Evolutionary conservation across 2,888 invertebrate genomes (phyloP).

Genomic region (Pimpla rufipes): DNA sequence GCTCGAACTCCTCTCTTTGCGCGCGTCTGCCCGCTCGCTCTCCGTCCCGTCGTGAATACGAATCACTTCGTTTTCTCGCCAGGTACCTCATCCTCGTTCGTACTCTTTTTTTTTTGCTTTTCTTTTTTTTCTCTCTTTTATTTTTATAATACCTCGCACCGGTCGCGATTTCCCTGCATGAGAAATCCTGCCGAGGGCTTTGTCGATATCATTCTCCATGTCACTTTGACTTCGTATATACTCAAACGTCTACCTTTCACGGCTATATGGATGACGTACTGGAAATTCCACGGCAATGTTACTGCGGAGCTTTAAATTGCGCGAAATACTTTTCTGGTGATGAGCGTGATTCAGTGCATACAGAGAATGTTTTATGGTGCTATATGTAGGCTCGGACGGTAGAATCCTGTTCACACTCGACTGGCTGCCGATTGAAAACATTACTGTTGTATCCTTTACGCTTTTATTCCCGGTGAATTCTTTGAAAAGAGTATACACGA

Average conservation of each 20-base stretch:
- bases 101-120: conserved; percentile 4
- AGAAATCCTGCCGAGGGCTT: neutral
- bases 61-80: conserved; percentile 64
- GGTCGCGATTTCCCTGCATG: neutral
- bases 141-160: conserved; percentile 27
- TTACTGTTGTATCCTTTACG: neutral
- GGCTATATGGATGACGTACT: too few relatives aligned
- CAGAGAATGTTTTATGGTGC: too few relatives aligned
- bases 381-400: too few relatives aligned
- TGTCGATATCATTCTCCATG: neutral
- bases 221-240: conserved; percentile 6
- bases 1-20: conserved; percentile 37
- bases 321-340: too few relatives aligned
- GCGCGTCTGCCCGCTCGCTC: conserved; percentile 44
- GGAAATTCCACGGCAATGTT: neutral
- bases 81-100: conserved; percentile 26
- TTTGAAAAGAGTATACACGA: neutral
- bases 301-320: neutral
- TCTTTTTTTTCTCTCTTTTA: neutral
- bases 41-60: conserved; percentile 58
- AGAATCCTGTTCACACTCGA: neutral
- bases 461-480: neutral
- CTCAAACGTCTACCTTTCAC: neutral
- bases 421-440: neutral
- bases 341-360: too few relatives aligned